Evolutionary conservation across 2,113 vertebrate genomes (phyloP).

Genomic region (Perca schrenkii): DNA sequence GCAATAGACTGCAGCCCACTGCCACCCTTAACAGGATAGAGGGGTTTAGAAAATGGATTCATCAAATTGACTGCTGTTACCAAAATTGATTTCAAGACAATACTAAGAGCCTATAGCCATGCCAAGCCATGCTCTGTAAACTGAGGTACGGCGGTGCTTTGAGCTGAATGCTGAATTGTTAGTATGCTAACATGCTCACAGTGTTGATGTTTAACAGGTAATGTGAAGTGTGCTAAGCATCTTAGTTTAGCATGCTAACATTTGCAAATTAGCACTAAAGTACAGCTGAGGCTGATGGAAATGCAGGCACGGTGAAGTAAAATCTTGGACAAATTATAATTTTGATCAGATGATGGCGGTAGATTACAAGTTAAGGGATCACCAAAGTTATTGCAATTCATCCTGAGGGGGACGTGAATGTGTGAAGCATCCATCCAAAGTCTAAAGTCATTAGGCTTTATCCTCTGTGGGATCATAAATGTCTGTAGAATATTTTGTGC

Average conservation of each 20-base stretch:
- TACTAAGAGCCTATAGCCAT: background rate
- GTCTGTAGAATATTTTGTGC: background rate
- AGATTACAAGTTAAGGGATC: background rate
- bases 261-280: background rate
- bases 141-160: background rate
- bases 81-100: background rate
- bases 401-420: background rate
- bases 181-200: background rate
- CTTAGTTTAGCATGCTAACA: background rate
- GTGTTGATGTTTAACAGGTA: background rate
- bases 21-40: background rate
- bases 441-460: background rate
- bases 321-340: background rate
- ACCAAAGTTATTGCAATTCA: background rate
- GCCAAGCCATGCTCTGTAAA: background rate
- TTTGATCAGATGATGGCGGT: conserved; percentile 14
- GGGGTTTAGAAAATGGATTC: background rate
- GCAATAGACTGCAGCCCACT: background rate
- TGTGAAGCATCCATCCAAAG: background rate
- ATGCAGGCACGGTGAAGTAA: background rate
- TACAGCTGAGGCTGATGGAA: background rate
- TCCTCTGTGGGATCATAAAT: background rate
- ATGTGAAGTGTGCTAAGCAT: background rate
- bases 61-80: background rate
- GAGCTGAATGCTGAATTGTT: background rate